Evolutionary conservation across 2,888 invertebrate species (phyloP).

Genomic region (Ceraclea dissimilis): DNA sequence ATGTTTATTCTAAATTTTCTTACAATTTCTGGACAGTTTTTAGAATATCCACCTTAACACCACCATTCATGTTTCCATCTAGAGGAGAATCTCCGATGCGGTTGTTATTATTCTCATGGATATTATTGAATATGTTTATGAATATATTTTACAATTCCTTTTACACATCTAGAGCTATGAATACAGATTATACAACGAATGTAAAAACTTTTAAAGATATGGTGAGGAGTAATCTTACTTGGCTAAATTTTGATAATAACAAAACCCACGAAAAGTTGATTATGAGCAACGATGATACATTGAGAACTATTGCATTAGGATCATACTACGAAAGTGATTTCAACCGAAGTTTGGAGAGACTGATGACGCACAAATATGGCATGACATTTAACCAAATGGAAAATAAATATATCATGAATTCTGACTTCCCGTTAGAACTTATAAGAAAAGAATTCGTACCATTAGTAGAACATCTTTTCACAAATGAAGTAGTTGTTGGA

Average conservation of each 20-base stretch:
- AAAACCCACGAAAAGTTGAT: background rate
- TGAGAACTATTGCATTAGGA: background rate
- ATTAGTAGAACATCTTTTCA: background rate
- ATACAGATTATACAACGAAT: background rate
- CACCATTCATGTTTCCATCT: background rate
- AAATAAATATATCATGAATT: background rate
- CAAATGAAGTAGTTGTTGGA: background rate
- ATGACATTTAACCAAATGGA: background rate
- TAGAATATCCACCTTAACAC: background rate
- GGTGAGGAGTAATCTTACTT: background rate
- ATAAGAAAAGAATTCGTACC: background rate
- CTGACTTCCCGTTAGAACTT: background rate
- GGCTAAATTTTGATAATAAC: background rate
- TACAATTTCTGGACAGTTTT: background rate
- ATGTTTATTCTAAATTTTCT: background rate
- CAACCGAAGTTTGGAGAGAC: background rate
- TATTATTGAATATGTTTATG: background rate
- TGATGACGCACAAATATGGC: background rate
- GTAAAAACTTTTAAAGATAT: background rate
- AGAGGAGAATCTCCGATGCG: background rate
- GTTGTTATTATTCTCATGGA: background rate
- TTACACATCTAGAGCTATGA: background rate
- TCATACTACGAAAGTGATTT: background rate
- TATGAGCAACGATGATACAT: background rate
- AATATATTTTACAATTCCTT: conserved; percentile 1